Conservation (phyloP, 2,113 vertebrate species). For the Chaetura pelagica region DNA sequence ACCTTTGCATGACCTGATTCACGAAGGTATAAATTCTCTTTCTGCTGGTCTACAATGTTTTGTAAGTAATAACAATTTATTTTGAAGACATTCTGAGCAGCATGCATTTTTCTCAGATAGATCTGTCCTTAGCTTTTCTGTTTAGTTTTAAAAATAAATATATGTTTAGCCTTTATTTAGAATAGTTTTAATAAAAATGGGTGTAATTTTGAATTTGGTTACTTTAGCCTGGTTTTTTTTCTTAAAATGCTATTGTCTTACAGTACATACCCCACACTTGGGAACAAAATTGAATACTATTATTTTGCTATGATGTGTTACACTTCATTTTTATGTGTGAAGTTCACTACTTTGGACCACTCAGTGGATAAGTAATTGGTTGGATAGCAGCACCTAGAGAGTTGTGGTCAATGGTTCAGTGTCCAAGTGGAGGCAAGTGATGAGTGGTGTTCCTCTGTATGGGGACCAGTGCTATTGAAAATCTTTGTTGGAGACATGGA, state of each 20-base stretch:
- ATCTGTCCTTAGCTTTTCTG: neutral
- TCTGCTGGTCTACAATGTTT: neutral
- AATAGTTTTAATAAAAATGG: neutral
- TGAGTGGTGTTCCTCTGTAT: too few species aligned
- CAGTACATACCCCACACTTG: neutral
- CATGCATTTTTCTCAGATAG: neutral
- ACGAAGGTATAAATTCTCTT: neutral
- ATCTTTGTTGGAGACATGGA: too few species aligned
- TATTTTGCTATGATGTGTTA: neutral
- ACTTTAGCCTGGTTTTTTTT: neutral
- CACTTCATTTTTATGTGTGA: neutral
- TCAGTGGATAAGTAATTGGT: too few species aligned
- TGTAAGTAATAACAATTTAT: constrained; percentile 31
- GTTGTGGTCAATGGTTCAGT: too few species aligned
- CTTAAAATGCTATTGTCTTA: neutral
- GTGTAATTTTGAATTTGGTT: neutral
- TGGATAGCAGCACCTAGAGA: too few species aligned
- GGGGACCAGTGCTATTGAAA: too few species aligned
- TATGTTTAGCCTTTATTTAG: neutral
- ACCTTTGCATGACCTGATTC: neutral
- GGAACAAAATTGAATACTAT: neutral
- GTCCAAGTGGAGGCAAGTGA: too few species aligned
- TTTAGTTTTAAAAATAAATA: neutral
- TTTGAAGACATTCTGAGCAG: neutral
- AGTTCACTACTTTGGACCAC: neutral